Evolutionary conservation across 2,888 invertebrate species (phyloP).

Genomic region (Nephrotoma guestfalica): DNA sequence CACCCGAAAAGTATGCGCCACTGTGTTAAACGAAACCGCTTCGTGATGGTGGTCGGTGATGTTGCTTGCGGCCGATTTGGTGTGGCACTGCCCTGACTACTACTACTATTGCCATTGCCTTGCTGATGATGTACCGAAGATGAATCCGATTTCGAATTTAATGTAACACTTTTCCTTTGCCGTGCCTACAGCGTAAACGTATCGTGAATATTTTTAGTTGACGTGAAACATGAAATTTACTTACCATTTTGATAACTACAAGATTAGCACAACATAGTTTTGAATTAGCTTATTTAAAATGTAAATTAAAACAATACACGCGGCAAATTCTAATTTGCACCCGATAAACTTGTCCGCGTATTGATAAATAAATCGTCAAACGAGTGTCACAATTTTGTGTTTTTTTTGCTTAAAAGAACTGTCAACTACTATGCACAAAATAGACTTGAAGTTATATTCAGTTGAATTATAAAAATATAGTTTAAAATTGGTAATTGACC

Average conservation of each 20-base stretch:
- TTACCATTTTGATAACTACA: not conserved
- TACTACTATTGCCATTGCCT: slow-evolving; percentile 19
- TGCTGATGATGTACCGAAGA: not conserved
- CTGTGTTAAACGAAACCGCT: slow-evolving; percentile 21
- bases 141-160: not conserved
- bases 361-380: not conserved
- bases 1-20: slow-evolving; percentile 49
- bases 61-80: slow-evolving; percentile 10
- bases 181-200: slow-evolving; percentile 5
- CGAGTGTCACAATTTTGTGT: not conserved
- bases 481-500: not conserved
- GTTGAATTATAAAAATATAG: not conserved
- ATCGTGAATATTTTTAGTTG: not conserved
- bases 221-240: not conserved
- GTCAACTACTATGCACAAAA: not conserved
- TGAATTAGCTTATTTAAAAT: not conserved
- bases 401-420: not conserved
- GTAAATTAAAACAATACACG: not conserved
- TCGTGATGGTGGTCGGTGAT: slow-evolving; percentile 11
- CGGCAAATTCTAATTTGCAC: not conserved
- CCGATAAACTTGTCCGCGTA: not conserved
- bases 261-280: not conserved
- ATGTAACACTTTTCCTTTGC: slow-evolving; percentile 8
- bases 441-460: not conserved
- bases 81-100: slow-evolving; percentile 32